phyloP scores from a whole-genome alignment of 2,113 vertebrate species.

The Odontophorus gujanensis region DNA sequence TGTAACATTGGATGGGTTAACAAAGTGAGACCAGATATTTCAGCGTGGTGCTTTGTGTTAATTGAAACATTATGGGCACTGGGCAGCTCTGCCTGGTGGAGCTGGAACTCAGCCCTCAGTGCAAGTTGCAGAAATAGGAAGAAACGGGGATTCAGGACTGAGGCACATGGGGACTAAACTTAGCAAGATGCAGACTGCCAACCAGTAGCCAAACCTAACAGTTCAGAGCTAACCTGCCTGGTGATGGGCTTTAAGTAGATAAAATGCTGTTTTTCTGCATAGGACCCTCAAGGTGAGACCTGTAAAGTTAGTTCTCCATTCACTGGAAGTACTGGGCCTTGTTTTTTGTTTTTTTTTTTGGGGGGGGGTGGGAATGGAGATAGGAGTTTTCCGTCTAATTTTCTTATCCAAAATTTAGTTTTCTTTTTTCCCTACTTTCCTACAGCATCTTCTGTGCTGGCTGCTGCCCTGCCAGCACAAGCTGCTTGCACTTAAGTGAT shows the following conservation, averaged over 20 bases:
- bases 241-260: background rate
- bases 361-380: too few species aligned
- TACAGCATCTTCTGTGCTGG: background rate
- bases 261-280: background rate
- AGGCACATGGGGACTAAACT: background rate
- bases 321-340: background rate
- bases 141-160: background rate
- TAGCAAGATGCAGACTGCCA: background rate
- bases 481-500: background rate
- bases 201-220: background rate
- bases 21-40: background rate
- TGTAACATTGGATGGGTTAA: background rate
- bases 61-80: background rate
- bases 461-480: background rate
- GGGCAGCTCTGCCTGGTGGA: background rate
- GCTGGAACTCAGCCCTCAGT: background rate
- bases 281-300: background rate
- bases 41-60: background rate
- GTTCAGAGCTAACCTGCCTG: background rate
- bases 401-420: background rate
- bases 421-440: background rate
- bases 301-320: background rate
- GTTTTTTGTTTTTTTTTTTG: background rate
- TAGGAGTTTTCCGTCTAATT: background rate
- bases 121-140: background rate